Evolutionary conservation across 2,113 vertebrate genomes (phyloP).

Genomic region (Pedionomus torquatus): DNA sequence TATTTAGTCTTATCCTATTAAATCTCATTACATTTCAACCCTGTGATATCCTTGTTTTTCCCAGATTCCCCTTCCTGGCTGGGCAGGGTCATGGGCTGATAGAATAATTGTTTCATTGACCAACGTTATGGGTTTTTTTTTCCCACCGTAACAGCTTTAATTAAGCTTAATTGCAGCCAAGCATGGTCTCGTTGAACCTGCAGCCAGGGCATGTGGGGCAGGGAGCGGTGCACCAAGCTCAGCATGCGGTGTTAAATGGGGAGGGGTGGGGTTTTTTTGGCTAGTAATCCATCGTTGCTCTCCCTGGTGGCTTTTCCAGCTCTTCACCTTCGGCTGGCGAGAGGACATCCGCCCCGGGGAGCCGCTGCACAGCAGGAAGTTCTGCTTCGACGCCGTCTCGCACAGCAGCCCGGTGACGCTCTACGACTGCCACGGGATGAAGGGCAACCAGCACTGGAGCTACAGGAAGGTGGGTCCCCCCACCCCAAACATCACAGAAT

Average conservation of each 20-base stretch:
- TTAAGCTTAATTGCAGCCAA: background rate
- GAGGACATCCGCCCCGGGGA: slow-evolving; percentile 89
- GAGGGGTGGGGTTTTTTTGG: background rate
- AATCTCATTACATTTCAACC: background rate
- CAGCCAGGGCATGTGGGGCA: fast-evolving
- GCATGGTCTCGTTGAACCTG: background rate
- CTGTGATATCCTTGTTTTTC: background rate
- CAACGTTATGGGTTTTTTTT: background rate
- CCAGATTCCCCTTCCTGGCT: background rate
- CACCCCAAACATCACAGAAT: background rate
- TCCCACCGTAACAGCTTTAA: background rate
- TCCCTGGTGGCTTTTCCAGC: slow-evolving; percentile 67
- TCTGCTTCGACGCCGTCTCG: slow-evolving; percentile 86
- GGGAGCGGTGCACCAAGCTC: background rate
- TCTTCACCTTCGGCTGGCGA: slow-evolving; percentile 92
- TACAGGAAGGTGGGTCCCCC: slow-evolving; percentile 79
- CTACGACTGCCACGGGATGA: slow-evolving; percentile 91
- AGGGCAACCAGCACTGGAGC: slow-evolving; percentile 90
- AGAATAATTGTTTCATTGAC: background rate
- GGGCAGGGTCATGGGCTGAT: background rate
- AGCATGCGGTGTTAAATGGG: fast-evolving
- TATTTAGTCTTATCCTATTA: background rate
- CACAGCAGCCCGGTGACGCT: slow-evolving; percentile 84
- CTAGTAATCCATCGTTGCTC: background rate
- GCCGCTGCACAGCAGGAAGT: slow-evolving; percentile 88